Conservation (phyloP, 2,888 invertebrate species). For the Dioctria linearis region DNA sequence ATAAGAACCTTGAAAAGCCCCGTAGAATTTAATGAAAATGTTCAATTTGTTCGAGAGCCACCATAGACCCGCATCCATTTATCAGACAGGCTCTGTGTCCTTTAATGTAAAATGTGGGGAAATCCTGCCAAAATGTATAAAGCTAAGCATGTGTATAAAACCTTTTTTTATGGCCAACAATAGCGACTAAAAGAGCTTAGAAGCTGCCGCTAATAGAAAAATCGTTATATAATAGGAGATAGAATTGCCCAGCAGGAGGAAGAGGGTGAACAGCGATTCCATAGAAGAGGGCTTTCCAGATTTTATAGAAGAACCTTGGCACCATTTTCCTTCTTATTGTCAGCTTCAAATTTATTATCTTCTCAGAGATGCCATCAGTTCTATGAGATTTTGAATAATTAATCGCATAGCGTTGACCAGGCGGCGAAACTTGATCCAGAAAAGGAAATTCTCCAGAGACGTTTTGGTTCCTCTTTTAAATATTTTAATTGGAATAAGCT, state of each 20-base stretch:
- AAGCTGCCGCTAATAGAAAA: background rate
- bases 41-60: background rate
- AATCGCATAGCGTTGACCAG: background rate
- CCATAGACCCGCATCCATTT: background rate
- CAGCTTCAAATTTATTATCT: constrained; percentile 24
- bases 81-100: constrained; percentile 5
- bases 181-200: background rate
- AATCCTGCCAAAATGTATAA: constrained; percentile 24
- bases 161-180: constrained; percentile 1
- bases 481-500: background rate
- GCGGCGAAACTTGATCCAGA: background rate
- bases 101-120: constrained; percentile 36
- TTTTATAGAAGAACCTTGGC: constrained; percentile 25
- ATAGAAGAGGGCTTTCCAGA: background rate
- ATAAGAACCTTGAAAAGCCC: background rate
- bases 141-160: constrained; percentile 3
- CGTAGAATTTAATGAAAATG: constrained; percentile 9
- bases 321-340: constrained; percentile 32
- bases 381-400: background rate
- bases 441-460: background rate
- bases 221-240: constrained; percentile 1
- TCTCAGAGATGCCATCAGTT: background rate
- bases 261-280: background rate
- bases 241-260: too few relatives aligned
- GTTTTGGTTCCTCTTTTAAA: background rate